These are phyloP conservation scores for Potamilus streckersoni DNA, from an alignment of 1,140 invertebrate species.

Conservation along the genomic window DNA sequence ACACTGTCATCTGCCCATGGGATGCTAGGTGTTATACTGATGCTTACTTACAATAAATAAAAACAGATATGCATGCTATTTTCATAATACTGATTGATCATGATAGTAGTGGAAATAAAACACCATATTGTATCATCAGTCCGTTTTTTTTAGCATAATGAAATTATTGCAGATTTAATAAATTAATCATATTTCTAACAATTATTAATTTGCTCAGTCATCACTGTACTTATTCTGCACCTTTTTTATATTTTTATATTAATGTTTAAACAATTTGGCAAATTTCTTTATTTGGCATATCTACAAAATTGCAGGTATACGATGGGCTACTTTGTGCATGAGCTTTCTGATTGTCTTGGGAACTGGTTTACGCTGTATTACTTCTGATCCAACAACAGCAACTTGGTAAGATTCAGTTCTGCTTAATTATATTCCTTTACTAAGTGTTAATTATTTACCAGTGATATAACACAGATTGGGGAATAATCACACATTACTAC, in stretches of 20 bases:
- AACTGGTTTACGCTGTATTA: slow-evolving; percentile 55
- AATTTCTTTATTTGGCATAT: neutral
- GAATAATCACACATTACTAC: too few relatives aligned
- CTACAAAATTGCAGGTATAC: slow-evolving; percentile 42
- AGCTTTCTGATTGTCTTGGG: slow-evolving; percentile 44
- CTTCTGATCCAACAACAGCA: slow-evolving; percentile 38
- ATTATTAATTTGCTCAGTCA: neutral
- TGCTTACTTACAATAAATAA: neutral
- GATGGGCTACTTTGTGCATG: slow-evolving; percentile 47
- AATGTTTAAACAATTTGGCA: neutral
- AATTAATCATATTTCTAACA: neutral
- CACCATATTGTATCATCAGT: neutral
- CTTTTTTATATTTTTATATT: neutral
- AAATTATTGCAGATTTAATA: too few relatives aligned
- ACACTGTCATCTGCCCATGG: too few relatives aligned
- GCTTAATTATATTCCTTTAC: neutral
- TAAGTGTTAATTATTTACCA: neutral
- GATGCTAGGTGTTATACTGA: too few relatives aligned
- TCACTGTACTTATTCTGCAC: neutral
- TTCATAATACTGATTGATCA: neutral
- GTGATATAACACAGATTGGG: neutral
- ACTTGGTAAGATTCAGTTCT: slow-evolving; percentile 39
- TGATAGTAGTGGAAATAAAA: neutral
- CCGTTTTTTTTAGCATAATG: neutral
- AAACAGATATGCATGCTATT: neutral